Base-by-base conservation (phyloP, 2,888 invertebrate genomes). In the Conus canariensis region DNA sequence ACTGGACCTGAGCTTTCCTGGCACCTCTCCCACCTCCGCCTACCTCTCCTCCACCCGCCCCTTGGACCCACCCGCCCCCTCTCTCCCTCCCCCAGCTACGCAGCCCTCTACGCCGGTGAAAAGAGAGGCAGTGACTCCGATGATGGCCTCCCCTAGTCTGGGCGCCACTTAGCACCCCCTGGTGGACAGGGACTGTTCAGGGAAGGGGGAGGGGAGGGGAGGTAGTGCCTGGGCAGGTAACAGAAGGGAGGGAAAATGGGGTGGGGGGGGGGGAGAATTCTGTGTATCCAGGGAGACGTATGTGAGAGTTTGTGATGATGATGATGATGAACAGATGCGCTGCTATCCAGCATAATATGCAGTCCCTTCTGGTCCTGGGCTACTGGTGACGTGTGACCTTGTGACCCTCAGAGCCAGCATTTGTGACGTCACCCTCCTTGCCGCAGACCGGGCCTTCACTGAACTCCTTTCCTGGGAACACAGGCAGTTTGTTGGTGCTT, bases 261-360 rank as follows among this genome's bases (percentile, higher is more conserved):
- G 45, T 2, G 45, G 80, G 82, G 56, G 82, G 22, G 22, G 45
- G 45, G 45, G 45, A 4, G 45, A 45, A 45, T 45, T 56, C 22
- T 56, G 58, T 83, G 82, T 56, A 22, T 83, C 56, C 58, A 22
- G 82, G 56, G 82, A 45, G 45, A 45, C 45, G 45, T 45, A 14
- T 80, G 80, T 80, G 80, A n/a, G 45, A 45, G 80, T 80, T 56
- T 25, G 77, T 77, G 56, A 45, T 30, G 30, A 45, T 58, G 58
- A 58, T 64, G 64, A 64, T 64, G 64, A 64, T 64, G 12, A 16
- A 64, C 64, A 45, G 45, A 56, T 6, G 19, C 19, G n/a, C 14
- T 19, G 16, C n/a, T 58, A 56, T 22, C 58, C 74, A 74, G 70
- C 74, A 87, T 87, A 87, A 87, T 87, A 87, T 67, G 87, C 87